phyloP scores from a whole-genome alignment of 2,113 vertebrate genomes.

The Aspidoscelis tigris region DNA sequence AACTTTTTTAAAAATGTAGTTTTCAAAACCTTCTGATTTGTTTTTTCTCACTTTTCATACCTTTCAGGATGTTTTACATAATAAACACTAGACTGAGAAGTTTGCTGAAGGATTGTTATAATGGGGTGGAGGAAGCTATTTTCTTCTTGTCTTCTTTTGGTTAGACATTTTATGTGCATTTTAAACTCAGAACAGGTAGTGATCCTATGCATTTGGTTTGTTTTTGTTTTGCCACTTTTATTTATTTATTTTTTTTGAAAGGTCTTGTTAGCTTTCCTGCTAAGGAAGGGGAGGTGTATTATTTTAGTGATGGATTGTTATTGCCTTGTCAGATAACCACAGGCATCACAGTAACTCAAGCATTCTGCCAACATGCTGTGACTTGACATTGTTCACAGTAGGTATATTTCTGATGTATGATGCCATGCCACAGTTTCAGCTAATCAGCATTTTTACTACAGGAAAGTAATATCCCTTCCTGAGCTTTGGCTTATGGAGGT shows the following conservation, averaged over 20 bases:
- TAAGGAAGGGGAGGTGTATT: conserved; percentile 5
- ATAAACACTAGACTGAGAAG: background rate
- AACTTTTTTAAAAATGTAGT: too few relatives aligned
- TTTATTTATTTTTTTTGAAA: conserved; percentile 1
- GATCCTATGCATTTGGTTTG: background rate
- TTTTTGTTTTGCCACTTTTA: background rate
- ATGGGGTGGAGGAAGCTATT: background rate
- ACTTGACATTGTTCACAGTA: conserved; percentile 7
- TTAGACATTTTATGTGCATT: background rate
- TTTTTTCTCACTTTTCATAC: too few relatives aligned
- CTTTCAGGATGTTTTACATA: background rate
- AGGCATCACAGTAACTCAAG: conserved; percentile 12
- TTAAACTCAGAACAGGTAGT: background rate
- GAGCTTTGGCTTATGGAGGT: conserved; percentile 1
- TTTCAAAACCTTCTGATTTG: too few relatives aligned
- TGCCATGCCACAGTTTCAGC: background rate
- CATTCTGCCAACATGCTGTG: conserved; percentile 26
- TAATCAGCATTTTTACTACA: conserved; percentile 39
- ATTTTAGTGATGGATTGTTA: conserved; percentile 7
- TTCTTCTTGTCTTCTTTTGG: background rate
- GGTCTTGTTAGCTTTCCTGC: conserved; percentile 14
- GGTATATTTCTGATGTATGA: background rate
- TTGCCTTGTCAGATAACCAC: conserved; percentile 18
- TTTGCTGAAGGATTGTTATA: background rate
- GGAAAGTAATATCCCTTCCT: conserved; percentile 11